phyloP scores from a whole-genome alignment of 2,888 invertebrate species.

The Syrphus vitripennis region DNA sequence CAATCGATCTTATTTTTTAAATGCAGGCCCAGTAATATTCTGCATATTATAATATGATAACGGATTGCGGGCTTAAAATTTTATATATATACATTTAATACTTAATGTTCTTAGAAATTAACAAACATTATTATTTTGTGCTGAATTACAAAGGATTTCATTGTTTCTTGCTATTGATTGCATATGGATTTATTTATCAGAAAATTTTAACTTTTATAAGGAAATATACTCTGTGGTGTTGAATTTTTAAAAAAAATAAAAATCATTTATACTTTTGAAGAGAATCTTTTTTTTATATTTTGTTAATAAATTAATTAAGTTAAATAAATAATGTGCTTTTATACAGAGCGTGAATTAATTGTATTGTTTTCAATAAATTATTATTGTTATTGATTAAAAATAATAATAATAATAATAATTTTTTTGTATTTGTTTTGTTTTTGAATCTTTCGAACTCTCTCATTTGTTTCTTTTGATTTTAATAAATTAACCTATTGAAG shows the following conservation, averaged over 20 bases:
- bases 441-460: constrained; percentile 31
- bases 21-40: not conserved
- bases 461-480: constrained; percentile 31
- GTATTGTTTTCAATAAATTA: constrained; percentile 15
- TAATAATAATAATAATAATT: too few relatives aligned
- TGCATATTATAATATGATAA: not conserved
- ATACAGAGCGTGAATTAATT: constrained; percentile 52
- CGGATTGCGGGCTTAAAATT: not conserved
- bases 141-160: constrained; percentile 13
- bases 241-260: constrained; percentile 1
- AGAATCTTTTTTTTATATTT: not conserved
- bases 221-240: constrained; percentile 14
- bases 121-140: constrained; percentile 46
- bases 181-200: not conserved
- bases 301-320: not conserved
- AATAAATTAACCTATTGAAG: constrained; percentile 52
- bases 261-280: constrained; percentile 34
- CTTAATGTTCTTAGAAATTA: constrained; percentile 37
- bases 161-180: constrained; percentile 1
- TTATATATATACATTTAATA: constrained; percentile 22
- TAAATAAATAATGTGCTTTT: constrained; percentile 57
- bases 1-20: not conserved
- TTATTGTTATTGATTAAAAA: not conserved
- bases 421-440: not conserved
- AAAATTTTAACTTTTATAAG: constrained; percentile 12